These are phyloP conservation scores for Geophilus truncorum DNA, from an alignment of 2,888 invertebrate species.

Conservation along the genomic window DNA sequence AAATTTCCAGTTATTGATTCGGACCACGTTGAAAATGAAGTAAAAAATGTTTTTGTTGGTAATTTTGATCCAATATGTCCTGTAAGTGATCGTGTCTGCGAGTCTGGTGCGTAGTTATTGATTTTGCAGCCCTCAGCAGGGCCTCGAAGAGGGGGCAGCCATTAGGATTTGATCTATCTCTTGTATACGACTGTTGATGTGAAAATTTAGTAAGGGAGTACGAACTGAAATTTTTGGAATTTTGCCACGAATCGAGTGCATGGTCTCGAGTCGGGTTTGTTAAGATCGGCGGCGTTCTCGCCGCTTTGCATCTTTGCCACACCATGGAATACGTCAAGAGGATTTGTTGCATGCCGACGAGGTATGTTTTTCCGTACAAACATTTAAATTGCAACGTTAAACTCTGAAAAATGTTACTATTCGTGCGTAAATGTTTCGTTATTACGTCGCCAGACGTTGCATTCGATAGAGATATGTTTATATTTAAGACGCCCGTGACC, in stretches of 20 bases:
- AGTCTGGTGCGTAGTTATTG: slow-evolving; percentile 10
- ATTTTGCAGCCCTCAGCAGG: slow-evolving; percentile 24
- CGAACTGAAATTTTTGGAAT: not conserved
- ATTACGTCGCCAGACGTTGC: too few species aligned
- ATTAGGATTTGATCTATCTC: slow-evolving; percentile 23
- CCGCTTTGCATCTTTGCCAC: not conserved
- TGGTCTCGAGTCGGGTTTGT: not conserved
- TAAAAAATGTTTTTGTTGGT: too few species aligned
- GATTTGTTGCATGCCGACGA: slow-evolving; percentile 1
- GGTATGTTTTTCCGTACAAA: not conserved
- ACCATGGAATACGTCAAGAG: slow-evolving; percentile 10
- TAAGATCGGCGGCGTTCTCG: not conserved
- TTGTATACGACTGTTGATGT: slow-evolving; percentile 3
- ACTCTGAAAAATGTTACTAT: too few species aligned
- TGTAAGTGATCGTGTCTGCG: not conserved
- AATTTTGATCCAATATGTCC: slow-evolving; percentile 21
- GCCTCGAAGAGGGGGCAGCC: slow-evolving; percentile 25
- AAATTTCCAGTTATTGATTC: too few species aligned
- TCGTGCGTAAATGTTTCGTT: too few species aligned
- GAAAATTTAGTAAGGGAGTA: slow-evolving; percentile 11
- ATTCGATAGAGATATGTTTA: too few species aligned
- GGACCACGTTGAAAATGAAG: too few species aligned
- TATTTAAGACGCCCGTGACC: too few species aligned
- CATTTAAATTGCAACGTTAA: too few species aligned
- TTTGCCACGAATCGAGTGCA: not conserved